phyloP scores from a whole-genome alignment of 2,888 invertebrate genomes.

The Brachylomia viminalis region DNA sequence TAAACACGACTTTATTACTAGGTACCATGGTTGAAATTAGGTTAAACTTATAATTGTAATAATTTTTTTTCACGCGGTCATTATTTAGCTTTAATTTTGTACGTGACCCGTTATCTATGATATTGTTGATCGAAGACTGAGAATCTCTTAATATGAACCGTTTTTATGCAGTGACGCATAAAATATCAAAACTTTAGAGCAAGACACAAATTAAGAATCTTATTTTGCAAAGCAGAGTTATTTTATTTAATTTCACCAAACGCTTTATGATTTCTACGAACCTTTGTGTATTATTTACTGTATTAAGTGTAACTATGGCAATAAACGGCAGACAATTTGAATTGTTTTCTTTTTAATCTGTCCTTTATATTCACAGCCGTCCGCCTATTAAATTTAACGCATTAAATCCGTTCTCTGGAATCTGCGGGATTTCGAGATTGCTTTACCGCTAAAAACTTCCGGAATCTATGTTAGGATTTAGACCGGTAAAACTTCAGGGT shows the following conservation, averaged over 20 bases:
- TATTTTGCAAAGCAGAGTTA: not conserved
- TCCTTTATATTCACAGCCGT: conserved; percentile 37
- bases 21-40: too few species aligned
- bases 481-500: conserved; percentile 56
- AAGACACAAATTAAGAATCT: not conserved
- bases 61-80: too few species aligned
- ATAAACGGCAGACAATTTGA: conserved; percentile 25
- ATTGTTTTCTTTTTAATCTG: conserved; percentile 42
- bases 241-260: not conserved
- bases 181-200: not conserved
- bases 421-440: conserved; percentile 38
- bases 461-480: conserved; percentile 21
- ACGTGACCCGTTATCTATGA: too few species aligned
- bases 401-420: conserved; percentile 19
- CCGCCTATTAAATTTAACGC: conserved; percentile 28
- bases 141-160: too few species aligned
- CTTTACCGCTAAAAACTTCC: conserved; percentile 21
- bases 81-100: too few species aligned
- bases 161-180: not conserved
- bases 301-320: conserved; percentile 48
- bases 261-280: conserved; percentile 22
- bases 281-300: conserved; percentile 41
- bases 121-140: too few species aligned
- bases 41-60: too few species aligned
- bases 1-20: too few species aligned